Base-by-base conservation (phyloP, 2,113 vertebrate genomes). In the Callorhinus ursinus region DNA sequence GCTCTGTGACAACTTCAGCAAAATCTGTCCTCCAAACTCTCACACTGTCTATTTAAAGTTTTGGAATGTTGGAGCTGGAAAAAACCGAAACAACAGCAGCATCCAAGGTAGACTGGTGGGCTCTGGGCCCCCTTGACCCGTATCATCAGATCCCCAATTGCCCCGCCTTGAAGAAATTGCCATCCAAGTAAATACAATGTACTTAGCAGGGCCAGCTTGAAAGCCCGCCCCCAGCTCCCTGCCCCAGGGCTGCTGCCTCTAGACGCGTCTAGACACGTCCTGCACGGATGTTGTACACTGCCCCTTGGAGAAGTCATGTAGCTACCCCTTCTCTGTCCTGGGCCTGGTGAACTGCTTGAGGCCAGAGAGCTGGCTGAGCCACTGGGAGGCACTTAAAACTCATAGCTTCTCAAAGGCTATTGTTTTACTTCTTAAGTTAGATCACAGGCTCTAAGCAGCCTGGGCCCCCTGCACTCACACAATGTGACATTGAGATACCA, bases 361-460 rank as follows among this genome's bases (percentile, higher is more conserved):
- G 65, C 39, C 79, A 49, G 67, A 81, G 31, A 13, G 31, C 33
- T 53, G 14, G 11, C 7, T 7, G 1, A 22, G 53, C 12, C 19
- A 18, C 28, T 28, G 11, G 10, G 55, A 8, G 26, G 49, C 2
- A 22, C 69, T 71, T 46, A 51, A 49, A 19, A 5, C 42, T 19
- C n/a, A 36, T 26, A 36, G 71, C 55, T 88, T 71, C 57, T 81
- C 55, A 5, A 39, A 63, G 21, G 33, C 46, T 67, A 31, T 51
- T 51, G 63, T 39, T 88, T 69, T 71, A 53, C 76, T 79, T 87
- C n/a, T 53, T 14, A 92, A 46, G 63, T 74, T 36, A 82, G 53
- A 26, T 6, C 1, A 11, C 24, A 65, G 85, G 74, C 61, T 53
- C 5, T 28, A 0, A 10, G 46, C 51, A 19, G 21, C 46, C 19